Base-by-base conservation (phyloP, 1,140 invertebrate species). In the Bombus confusus region DNA sequence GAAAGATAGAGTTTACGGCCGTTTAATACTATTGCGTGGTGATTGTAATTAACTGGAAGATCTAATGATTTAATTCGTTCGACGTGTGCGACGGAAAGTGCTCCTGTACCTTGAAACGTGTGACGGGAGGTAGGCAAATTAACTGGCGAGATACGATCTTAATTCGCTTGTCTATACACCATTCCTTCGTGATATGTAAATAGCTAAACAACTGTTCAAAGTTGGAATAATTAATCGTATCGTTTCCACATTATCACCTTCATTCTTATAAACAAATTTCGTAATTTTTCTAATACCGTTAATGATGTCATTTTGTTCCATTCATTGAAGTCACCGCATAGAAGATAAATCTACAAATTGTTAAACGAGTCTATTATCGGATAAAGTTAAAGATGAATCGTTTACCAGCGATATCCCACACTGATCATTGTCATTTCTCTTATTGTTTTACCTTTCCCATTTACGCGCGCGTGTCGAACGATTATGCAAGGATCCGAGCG, bases 111-210 rank as follows among this genome's bases (percentile, higher is more conserved):
- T 78, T 64, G 75, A 71, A 72, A 72, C 62, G 69, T 34, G 81
- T 41, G 37, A 84, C 75, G 68, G 71, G 64, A 86, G 74, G 72
- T 41, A 52, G 25, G 74, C 74, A 59, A 76, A 76, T 59, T 84
- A 64, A 84, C 31, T 75, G 18, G 15, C 13, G 82, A 72, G 81
- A 85, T 59, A 43, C 34, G 73, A 86, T 86, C 59, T 37, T 31
- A 52, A 83, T 57, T 31, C 71, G 10, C 28, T 34, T 28, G 37
- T 10, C 39, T 72, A 18, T 41, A 6, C 39, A 77, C 47, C 52
- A 22, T 18, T 83, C 52, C 31, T 64, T 18, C 15, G 47, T 74
- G 34, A n/a, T 52, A 34, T 31, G 37, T 68, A 47, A 25, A 76
- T 86, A 71, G 10, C 28, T 28, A 57, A 57, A n/a, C 28, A 76